A percentile compares a stretch with the other conserved stretches of the same genome.
These are phyloP conservation scores for Pitta sordida DNA, from an alignment of 2,113 vertebrate species.

Conservation along the genomic window DNA sequence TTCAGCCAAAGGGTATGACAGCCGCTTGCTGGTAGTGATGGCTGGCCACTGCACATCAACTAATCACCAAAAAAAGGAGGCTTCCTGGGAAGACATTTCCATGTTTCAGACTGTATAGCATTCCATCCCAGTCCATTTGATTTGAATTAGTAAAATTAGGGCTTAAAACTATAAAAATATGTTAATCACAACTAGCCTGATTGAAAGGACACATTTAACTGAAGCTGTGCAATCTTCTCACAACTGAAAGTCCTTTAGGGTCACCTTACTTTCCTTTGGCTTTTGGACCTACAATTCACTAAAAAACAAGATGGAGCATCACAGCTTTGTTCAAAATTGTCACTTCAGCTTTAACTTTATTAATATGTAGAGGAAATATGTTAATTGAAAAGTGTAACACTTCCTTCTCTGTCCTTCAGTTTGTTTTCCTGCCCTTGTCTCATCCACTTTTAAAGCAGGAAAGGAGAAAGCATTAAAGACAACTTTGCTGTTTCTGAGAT, in stretches of 20 bases:
- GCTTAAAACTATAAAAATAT: background rate
- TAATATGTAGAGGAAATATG: background rate
- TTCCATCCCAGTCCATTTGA: background rate
- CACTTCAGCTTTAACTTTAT: background rate
- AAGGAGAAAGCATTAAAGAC: background rate
- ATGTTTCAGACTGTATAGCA: background rate
- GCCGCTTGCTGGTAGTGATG: constrained; percentile 13
- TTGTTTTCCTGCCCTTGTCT: background rate
- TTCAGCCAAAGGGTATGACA: constrained; percentile 53
- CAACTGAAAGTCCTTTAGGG: background rate
- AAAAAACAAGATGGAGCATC: background rate
- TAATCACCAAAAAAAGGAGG: background rate
- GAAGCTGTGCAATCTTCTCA: background rate
- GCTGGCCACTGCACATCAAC: background rate
- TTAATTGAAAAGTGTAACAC: background rate
- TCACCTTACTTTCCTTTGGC: background rate
- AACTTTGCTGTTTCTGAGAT: background rate
- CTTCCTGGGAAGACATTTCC: background rate
- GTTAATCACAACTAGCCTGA: background rate
- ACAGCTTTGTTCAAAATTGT: background rate
- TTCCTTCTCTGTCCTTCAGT: background rate
- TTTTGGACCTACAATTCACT: background rate
- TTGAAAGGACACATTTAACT: background rate
- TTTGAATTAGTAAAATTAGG: background rate
- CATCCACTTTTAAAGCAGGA: background rate